Evolutionary conservation across 2,797 vertebrate genomes (phyloP).

Genomic region (Muraenolepis orangiensis): DNA sequence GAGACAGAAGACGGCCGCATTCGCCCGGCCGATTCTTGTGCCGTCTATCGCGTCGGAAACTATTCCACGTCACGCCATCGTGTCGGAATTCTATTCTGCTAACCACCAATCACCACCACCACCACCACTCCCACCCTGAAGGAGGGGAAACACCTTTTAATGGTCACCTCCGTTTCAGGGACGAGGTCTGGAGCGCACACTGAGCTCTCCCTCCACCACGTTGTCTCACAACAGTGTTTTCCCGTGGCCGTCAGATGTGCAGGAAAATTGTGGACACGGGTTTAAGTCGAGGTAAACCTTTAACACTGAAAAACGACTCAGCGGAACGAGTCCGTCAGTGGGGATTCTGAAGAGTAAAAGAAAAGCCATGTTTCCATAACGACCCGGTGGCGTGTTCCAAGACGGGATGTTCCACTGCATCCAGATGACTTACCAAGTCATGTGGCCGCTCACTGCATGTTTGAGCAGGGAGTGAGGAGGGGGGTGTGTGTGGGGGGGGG

Average conservation of each 20-base stretch:
- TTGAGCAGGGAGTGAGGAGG: too few relatives aligned
- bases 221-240: constrained; percentile 10
- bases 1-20: constrained; percentile 34
- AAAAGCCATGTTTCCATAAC: constrained; percentile 13
- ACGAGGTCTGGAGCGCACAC: constrained; percentile 11
- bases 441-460: not conserved
- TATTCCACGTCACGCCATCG: constrained; percentile 66
- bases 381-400: not conserved
- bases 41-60: constrained; percentile 65
- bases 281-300: constrained; percentile 25
- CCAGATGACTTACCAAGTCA: constrained; percentile 2
- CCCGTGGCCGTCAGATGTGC: constrained; percentile 16
- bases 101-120: not conserved
- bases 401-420: not conserved
- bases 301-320: not conserved
- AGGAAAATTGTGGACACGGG: not conserved
- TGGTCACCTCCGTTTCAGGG: constrained; percentile 13
- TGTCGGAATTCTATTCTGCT: constrained; percentile 56
- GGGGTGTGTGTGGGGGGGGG: too few relatives aligned
- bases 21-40: too few relatives aligned
- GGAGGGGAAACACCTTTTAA: constrained; percentile 15
- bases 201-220: not conserved
- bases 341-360: too few relatives aligned
- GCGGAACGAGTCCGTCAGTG: too few relatives aligned
- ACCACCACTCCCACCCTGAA: not conserved